Conservation (phyloP, 37 sponge, comb jelly and placozoan genomes). For the Diacarnus erythraeanus region DNA sequence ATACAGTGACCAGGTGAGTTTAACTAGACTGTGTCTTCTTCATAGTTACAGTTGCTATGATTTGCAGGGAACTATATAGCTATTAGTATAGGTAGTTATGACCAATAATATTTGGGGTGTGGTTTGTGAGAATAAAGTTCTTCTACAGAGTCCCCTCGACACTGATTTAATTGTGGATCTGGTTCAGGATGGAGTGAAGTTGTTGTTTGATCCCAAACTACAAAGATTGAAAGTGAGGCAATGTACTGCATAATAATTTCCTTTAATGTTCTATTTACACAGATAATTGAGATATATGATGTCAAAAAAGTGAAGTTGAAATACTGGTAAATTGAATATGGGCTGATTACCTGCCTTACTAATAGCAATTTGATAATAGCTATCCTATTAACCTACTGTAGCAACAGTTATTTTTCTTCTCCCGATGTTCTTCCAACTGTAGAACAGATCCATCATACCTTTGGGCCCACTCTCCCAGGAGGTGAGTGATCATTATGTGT, state of each 20-base stretch:
- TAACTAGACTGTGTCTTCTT: not conserved
- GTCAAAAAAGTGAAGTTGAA: conserved; percentile 78
- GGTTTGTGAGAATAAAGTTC: too few species aligned
- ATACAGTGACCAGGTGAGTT: conserved; percentile 72
- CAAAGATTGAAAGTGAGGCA: conserved; percentile 84
- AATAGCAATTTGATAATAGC: not conserved
- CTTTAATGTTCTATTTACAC: not conserved
- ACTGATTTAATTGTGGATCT: conserved; percentile 81
- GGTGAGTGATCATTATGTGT: conserved; percentile 34
- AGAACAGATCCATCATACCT: conserved; percentile 76
- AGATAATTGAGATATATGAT: conserved; percentile 91
- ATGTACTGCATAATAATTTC: not conserved
- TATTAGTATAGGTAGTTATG: too few species aligned
- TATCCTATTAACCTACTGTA: conserved; percentile 2
- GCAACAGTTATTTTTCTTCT: conserved; percentile 79
- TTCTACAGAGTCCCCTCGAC: conserved; percentile 65
- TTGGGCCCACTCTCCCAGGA: conserved; percentile 90
- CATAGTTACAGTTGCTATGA: not conserved
- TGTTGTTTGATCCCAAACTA: conserved; percentile 77
- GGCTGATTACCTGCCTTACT: not conserved
- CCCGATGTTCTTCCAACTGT: conserved; percentile 77
- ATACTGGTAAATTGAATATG: conserved; percentile 64
- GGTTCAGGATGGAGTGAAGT: conserved; percentile 78
- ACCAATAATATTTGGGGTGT: too few species aligned
- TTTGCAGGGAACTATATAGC: not conserved